Conservation (phyloP, 1,140 invertebrate genomes). For the Notospermus geniculatus region DNA sequence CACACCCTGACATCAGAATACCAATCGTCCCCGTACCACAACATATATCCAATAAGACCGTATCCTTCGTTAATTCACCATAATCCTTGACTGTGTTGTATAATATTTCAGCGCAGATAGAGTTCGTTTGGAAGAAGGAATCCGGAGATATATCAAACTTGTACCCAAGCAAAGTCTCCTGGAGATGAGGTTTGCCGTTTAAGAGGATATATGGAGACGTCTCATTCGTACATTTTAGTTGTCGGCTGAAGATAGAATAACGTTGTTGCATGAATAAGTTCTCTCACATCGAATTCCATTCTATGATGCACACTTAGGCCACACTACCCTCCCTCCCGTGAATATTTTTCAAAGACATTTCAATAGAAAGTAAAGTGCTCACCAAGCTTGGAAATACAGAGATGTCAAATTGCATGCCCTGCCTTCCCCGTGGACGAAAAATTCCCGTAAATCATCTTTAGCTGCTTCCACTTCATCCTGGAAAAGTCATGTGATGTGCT, state of each 20-base stretch:
- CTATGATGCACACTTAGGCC: not conserved
- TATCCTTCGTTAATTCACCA: conserved; percentile 59
- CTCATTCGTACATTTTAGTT: not conserved
- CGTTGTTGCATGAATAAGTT: not conserved
- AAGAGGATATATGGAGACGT: not conserved
- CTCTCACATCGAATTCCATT: not conserved
- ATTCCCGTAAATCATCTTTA: not conserved
- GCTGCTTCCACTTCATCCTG: not conserved
- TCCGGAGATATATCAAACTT: not conserved
- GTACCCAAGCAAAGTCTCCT: not conserved
- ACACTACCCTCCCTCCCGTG: no score
- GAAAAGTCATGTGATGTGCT: not conserved
- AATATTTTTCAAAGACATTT: no score
- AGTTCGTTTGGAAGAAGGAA: conserved; percentile 69
- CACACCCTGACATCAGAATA: conserved; percentile 48
- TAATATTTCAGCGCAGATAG: conserved; percentile 75
- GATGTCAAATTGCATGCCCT: not conserved
- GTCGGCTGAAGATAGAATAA: not conserved
- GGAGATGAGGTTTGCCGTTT: not conserved
- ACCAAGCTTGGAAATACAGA: conserved; percentile 4
- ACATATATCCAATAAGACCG: conserved; percentile 82
- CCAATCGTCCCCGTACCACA: conserved; percentile 96
- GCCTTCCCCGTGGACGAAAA: not conserved
- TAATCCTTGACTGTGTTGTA: conserved; percentile 77
- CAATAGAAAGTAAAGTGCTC: no score